These are phyloP conservation scores for Pristionchus japonicus DNA, from an alignment of 2,888 invertebrate genomes.

Conservation along the genomic window DNA sequence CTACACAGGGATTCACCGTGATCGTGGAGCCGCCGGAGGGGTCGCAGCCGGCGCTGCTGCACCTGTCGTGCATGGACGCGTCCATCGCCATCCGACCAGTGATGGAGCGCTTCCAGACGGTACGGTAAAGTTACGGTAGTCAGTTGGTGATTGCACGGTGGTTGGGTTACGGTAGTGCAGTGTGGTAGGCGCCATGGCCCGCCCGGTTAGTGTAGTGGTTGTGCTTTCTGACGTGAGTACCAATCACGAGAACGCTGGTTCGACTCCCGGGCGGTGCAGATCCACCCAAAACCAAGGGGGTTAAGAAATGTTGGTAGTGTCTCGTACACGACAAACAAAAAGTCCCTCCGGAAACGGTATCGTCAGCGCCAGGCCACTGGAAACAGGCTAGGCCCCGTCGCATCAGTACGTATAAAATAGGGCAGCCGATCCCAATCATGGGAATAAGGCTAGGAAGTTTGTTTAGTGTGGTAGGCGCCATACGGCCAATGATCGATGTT, in stretches of 20 bases:
- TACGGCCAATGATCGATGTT: too few species aligned
- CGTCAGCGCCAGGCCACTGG: background rate
- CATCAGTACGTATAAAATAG: too few species aligned
- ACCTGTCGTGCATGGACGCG: conserved; percentile 93
- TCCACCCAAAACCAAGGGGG: background rate
- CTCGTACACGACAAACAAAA: too few species aligned
- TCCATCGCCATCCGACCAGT: conserved; percentile 98
- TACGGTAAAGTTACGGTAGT: conserved; percentile 77
- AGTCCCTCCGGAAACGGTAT: too few species aligned
- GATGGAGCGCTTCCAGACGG: conserved; percentile 94
- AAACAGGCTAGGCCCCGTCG: too few species aligned
- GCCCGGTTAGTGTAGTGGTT: conserved; percentile 96
- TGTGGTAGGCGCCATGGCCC: conserved; percentile 96
- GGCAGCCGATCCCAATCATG: too few species aligned
- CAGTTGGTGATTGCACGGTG: background rate
- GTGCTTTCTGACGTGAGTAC: too few species aligned
- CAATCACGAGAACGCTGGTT: too few species aligned
- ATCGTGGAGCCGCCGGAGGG: conserved; percentile 99
- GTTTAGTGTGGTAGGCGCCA: too few species aligned
- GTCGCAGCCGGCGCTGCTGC: conserved; percentile 78
- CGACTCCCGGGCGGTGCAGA: conserved; percentile 85
- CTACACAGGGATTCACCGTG: conserved; percentile 87
- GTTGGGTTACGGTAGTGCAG: background rate
- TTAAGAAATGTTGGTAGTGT: too few species aligned
- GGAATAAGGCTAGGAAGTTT: too few species aligned